phyloP scores from a whole-genome alignment of 1,140 invertebrate genomes.

The Tribolium madens region DNA sequence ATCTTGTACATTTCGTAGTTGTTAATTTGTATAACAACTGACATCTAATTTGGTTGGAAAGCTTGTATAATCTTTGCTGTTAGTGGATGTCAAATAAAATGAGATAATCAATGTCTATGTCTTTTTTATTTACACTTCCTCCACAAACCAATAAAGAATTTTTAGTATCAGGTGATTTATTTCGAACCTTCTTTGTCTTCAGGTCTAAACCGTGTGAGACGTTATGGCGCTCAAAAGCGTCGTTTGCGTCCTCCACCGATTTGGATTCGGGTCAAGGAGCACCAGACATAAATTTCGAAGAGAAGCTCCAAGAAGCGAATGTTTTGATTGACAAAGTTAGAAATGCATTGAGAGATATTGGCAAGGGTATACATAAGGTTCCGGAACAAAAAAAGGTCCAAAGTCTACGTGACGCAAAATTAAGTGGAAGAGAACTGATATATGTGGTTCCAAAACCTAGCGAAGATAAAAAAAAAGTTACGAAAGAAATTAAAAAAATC shows the following conservation, averaged over 20 bases:
- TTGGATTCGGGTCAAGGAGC: background rate
- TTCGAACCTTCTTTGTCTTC: background rate
- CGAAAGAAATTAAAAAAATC: slow-evolving; percentile 32
- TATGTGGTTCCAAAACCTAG: background rate
- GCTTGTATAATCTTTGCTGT: slow-evolving; percentile 64
- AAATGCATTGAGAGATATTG: slow-evolving; percentile 48
- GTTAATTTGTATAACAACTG: slow-evolving; percentile 61
- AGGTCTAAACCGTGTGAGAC: background rate
- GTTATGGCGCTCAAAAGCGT: slow-evolving; percentile 9
- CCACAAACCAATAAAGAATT: background rate
- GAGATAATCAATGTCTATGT: slow-evolving; percentile 50
- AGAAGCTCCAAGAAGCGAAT: slow-evolving; percentile 52
- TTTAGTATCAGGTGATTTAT: too few species aligned
- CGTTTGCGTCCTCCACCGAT: background rate
- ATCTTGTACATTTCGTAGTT: slow-evolving; percentile 62
- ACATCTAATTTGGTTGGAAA: slow-evolving; percentile 57
- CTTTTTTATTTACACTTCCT: slow-evolving; percentile 11
- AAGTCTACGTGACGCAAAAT: background rate
- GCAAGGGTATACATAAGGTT: background rate
- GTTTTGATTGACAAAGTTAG: slow-evolving; percentile 48
- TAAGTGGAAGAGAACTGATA: background rate
- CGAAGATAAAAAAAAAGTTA: background rate
- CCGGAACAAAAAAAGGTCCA: slow-evolving; percentile 20
- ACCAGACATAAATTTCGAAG: slow-evolving; percentile 1
- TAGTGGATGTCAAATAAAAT: slow-evolving; percentile 64